Percentiles rank a stretch among this genome's conserved stretches.
Conservation (phyloP, 2,113 vertebrate species). For the Gnathonemus longibarbis region DNA sequence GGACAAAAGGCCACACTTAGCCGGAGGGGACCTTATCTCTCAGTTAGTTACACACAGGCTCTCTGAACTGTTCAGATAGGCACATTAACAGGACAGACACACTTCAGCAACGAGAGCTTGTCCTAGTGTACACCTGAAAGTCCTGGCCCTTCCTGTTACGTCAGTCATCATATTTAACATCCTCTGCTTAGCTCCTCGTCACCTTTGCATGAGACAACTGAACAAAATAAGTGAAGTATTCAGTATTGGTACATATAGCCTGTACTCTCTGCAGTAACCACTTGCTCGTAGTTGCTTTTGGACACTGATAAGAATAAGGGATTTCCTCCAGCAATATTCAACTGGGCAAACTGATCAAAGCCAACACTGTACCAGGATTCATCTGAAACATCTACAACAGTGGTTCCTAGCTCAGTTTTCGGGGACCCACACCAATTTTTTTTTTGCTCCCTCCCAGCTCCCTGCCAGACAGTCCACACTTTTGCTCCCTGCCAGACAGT, state of each 20-base stretch:
- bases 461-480: too few relatives aligned
- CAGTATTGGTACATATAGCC: background rate
- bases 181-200: background rate
- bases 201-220: background rate
- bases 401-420: background rate
- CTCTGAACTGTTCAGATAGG: constrained; percentile 38
- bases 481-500: too few relatives aligned
- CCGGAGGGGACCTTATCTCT: constrained; percentile 41
- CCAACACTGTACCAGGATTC: background rate
- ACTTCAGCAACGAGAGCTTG: constrained; percentile 25
- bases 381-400: background rate
- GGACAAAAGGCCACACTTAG: constrained; percentile 41
- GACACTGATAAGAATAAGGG: background rate
- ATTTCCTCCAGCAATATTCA: background rate
- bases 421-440: background rate
- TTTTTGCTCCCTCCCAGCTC: background rate
- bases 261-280: background rate
- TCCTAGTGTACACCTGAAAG: background rate
- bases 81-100: constrained; percentile 22
- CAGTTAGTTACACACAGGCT: constrained; percentile 37
- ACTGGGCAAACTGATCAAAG: background rate
- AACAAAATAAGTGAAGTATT: background rate
- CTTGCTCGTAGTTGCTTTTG: background rate
- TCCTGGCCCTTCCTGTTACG: background rate
- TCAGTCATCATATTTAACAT: background rate